A percentile compares a stretch with the other conserved stretches of the same genome.
These are phyloP conservation scores for Oxyura jamaicensis DNA, from an alignment of 2,113 vertebrate species.

Conservation along the genomic window DNA sequence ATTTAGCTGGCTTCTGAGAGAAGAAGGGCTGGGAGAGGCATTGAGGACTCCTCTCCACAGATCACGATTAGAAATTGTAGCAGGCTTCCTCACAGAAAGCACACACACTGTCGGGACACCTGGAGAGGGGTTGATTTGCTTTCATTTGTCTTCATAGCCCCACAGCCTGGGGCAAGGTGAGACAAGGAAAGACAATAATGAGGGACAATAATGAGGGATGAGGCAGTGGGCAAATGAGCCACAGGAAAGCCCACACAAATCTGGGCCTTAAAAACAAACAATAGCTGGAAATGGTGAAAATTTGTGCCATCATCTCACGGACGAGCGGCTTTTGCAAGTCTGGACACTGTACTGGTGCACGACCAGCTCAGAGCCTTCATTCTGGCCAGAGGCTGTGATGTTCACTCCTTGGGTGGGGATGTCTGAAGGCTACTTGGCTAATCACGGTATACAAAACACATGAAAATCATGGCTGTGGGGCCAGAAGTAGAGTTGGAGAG, in stretches of 20 bases:
- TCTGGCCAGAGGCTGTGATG: background rate
- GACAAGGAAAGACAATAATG: background rate
- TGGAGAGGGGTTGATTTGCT: background rate
- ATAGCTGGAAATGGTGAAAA: background rate
- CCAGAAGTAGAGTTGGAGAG: background rate
- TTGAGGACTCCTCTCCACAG: no score
- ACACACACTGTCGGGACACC: background rate
- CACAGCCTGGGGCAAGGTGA: background rate
- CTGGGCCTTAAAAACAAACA: background rate
- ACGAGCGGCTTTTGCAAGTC: background rate
- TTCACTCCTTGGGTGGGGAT: background rate
- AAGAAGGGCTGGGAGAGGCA: background rate
- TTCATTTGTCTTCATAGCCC: background rate
- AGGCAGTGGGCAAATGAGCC: no score
- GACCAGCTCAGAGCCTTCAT: background rate
- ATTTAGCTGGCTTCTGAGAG: background rate
- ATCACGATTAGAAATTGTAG: fast-evolving
- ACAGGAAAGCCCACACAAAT: fast-evolving
- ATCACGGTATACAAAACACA: fast-evolving
- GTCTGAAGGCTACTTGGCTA: background rate
- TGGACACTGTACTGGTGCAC: background rate
- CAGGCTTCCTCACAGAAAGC: background rate
- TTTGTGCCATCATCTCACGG: background rate
- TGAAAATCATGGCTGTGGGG: background rate
- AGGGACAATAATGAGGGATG: background rate